These are phyloP conservation scores for Emys orbicularis DNA, from an alignment of 2,797 vertebrate genomes.

Conservation along the genomic window DNA sequence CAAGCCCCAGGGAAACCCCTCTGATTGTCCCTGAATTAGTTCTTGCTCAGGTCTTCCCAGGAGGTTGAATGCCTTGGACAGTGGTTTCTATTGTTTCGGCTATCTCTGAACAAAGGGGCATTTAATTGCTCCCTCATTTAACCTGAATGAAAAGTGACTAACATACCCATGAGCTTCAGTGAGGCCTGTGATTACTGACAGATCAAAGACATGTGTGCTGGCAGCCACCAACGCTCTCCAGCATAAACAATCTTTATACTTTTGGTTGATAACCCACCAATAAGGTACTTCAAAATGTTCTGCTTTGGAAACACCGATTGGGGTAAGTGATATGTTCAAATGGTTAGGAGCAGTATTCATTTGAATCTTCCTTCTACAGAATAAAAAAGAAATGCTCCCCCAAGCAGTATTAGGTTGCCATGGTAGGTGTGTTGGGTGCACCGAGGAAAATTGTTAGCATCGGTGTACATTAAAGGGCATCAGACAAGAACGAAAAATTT, in stretches of 20 bases:
- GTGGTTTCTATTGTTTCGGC: background rate
- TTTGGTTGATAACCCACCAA: background rate
- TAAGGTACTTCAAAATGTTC: background rate
- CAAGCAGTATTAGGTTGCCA: background rate
- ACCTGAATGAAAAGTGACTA: background rate
- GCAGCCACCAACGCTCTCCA: background rate
- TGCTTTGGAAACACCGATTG: background rate
- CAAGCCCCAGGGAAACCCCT: background rate
- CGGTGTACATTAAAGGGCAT: background rate
- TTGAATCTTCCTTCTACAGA: background rate
- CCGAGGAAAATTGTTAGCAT: background rate
- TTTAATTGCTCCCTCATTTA: background rate
- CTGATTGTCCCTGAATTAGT: background rate
- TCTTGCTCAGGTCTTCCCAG: background rate
- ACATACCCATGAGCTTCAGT: background rate
- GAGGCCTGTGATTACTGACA: background rate
- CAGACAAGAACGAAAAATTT: background rate
- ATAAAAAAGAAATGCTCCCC: background rate
- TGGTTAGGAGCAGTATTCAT: background rate
- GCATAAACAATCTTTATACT: background rate
- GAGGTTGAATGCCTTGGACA: background rate
- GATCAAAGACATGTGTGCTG: background rate
- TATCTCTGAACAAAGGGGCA: background rate
- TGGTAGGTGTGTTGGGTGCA: background rate
- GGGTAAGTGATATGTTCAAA: background rate